These are phyloP conservation scores for Ascaphus truei DNA, from an alignment of 2,113 vertebrate species.

Conservation along the genomic window DNA sequence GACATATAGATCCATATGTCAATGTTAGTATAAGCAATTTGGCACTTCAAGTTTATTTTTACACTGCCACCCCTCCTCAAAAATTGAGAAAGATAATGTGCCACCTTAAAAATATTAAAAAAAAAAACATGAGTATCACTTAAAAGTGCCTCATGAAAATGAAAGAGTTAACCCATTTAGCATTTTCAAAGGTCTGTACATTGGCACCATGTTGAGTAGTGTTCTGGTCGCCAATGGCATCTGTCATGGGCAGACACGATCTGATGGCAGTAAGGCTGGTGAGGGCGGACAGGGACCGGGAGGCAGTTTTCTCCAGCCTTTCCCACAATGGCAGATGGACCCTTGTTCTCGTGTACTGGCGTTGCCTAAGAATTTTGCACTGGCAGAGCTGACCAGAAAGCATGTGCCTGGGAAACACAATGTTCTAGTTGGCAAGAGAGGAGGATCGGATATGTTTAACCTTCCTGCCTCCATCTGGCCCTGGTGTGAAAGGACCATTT, in stretches of 20 bases:
- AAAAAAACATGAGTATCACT: too few relatives aligned
- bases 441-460: conserved; percentile 7
- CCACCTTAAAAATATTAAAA: too few relatives aligned
- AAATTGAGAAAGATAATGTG: too few relatives aligned
- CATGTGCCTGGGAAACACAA: conserved; percentile 25
- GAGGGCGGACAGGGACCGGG: neutral
- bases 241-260: conserved; percentile 13
- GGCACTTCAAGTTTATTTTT: too few relatives aligned
- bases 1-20: too few relatives aligned
- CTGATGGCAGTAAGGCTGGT: conserved; percentile 2
- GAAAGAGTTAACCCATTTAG: too few relatives aligned
- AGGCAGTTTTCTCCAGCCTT: neutral
- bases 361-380: conserved; percentile 7
- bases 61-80: too few relatives aligned
- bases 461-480: conserved; percentile 13
- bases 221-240: conserved; percentile 2
- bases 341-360: conserved; percentile 24
- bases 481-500: conserved; percentile 5
- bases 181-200: neutral
- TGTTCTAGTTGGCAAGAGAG: conserved; percentile 17
- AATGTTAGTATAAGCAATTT: too few relatives aligned
- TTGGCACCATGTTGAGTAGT: neutral
- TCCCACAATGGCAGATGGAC: conserved; percentile 26
- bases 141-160: too few relatives aligned
- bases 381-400: conserved; percentile 4